Evolutionary conservation across 2,888 invertebrate genomes (phyloP).

Genomic region (Hipparchia semele): DNA sequence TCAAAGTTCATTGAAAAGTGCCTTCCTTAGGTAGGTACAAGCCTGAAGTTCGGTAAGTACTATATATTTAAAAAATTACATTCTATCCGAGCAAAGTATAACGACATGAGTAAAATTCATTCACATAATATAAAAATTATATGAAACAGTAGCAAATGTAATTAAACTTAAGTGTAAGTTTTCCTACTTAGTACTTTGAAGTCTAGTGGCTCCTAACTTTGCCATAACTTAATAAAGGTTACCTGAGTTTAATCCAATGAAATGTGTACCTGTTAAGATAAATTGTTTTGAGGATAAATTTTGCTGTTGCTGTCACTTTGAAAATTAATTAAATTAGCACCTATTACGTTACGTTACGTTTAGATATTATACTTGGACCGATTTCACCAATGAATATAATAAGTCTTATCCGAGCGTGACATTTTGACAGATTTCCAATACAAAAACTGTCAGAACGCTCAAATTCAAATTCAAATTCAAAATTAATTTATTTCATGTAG

Average conservation of each 20-base stretch:
- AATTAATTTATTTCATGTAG: too few relatives aligned
- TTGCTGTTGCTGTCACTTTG: neutral
- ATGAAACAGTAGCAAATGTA: conserved; percentile 25
- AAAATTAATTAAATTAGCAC: neutral
- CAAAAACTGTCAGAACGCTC: too few relatives aligned
- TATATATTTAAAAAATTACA: too few relatives aligned
- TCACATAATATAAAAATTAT: conserved; percentile 12
- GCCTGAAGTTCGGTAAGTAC: too few relatives aligned
- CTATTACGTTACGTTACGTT: neutral
- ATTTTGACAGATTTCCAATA: too few relatives aligned
- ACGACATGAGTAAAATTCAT: conserved; percentile 4
- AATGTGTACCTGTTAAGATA: conserved; percentile 21
- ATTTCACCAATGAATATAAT: too few relatives aligned
- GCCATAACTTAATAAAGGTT: conserved; percentile 23
- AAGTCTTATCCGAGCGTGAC: too few relatives aligned
- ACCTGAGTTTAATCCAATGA: conserved; percentile 21
- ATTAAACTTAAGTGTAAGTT: conserved; percentile 17
- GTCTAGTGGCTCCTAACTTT: conserved; percentile 21
- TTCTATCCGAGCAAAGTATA: neutral
- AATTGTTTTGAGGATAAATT: conserved; percentile 10
- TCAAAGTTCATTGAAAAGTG: too few relatives aligned
- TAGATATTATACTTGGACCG: too few relatives aligned
- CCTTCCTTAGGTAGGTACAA: too few relatives aligned
- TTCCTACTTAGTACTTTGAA: conserved; percentile 23
- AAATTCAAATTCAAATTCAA: too few relatives aligned